Evolutionary conservation across 2,888 invertebrate genomes (phyloP).

Genomic region (Eugnorisma glareosa): DNA sequence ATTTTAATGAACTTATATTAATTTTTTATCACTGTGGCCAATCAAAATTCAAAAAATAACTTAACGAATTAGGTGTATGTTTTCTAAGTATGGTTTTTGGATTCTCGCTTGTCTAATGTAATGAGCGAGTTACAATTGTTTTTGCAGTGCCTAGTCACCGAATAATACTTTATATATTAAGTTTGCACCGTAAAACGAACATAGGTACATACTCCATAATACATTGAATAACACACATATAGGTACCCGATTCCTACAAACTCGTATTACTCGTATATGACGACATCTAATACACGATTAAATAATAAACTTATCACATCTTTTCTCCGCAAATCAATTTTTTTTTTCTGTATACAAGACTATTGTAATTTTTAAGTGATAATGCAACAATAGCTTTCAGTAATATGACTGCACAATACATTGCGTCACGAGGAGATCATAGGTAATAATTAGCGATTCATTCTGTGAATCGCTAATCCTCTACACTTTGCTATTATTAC

Average conservation of each 20-base stretch:
- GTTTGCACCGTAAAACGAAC: neutral
- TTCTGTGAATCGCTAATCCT: too few relatives aligned
- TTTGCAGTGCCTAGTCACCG: neutral
- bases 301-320: neutral
- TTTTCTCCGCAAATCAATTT: conserved; percentile 5
- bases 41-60: neutral
- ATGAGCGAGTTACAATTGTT: neutral
- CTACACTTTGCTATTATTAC: conserved; percentile 6
- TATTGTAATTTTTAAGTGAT: conserved; percentile 22
- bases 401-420: conserved; percentile 7
- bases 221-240: neutral
- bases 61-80: neutral
- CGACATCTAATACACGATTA: neutral
- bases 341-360: conserved; percentile 2
- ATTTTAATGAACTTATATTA: neutral
- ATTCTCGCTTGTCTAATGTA: neutral
- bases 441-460: conserved; percentile 1
- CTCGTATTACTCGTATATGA: neutral
- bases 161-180: neutral
- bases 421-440: conserved; percentile 24
- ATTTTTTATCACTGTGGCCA: neutral
- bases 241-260: neutral
- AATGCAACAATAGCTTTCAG: conserved; percentile 29
- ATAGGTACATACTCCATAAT: neutral
- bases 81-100: neutral